A percentile compares a stretch with the other conserved stretches of the same genome.
Evolutionary conservation across 37 sponge, comb jelly and placozoan genomes (phyloP).

Genomic region (Agelas oroides): DNA sequence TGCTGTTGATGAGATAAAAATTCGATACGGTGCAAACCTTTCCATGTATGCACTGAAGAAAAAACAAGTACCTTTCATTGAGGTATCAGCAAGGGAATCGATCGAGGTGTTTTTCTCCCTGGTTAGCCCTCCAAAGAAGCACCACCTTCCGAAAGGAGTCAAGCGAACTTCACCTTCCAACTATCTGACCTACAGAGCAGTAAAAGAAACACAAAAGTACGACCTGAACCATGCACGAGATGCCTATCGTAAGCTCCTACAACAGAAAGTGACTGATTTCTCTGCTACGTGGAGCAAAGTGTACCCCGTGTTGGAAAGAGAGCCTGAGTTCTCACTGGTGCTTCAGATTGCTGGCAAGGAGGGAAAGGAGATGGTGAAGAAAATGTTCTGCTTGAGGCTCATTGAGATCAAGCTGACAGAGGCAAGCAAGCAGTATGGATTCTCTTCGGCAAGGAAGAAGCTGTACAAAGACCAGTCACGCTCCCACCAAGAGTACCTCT

Average conservation of each 20-base stretch:
- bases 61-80: slow-evolving; percentile 67
- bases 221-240: slow-evolving; percentile 52
- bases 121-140: slow-evolving; percentile 21
- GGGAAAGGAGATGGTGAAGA: slow-evolving; percentile 47
- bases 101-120: slow-evolving; percentile 71
- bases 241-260: slow-evolving; percentile 40
- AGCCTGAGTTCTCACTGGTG: slow-evolving; percentile 30
- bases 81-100: slow-evolving; percentile 67
- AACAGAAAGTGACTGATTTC: slow-evolving; percentile 27
- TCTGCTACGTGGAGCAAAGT: slow-evolving; percentile 48
- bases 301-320: slow-evolving; percentile 34
- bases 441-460: slow-evolving; percentile 1
- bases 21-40: slow-evolving; percentile 27
- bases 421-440: slow-evolving; percentile 33
- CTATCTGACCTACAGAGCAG: slow-evolving; percentile 48
- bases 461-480: slow-evolving; percentile 31
- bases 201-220: slow-evolving; percentile 8
- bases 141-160: background rate
- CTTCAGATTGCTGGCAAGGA: slow-evolving; percentile 46
- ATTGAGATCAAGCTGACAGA: slow-evolving; percentile 82
- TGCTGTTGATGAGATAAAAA: slow-evolving; percentile 30
- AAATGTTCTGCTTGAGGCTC: slow-evolving; percentile 69
- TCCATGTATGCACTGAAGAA: slow-evolving; percentile 34
- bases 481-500: slow-evolving; percentile 51
- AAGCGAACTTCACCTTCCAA: background rate